These are phyloP conservation scores for Anneissia japonica DNA, from an alignment of 35 echinoderm and acorn worm species.

Conservation along the genomic window DNA sequence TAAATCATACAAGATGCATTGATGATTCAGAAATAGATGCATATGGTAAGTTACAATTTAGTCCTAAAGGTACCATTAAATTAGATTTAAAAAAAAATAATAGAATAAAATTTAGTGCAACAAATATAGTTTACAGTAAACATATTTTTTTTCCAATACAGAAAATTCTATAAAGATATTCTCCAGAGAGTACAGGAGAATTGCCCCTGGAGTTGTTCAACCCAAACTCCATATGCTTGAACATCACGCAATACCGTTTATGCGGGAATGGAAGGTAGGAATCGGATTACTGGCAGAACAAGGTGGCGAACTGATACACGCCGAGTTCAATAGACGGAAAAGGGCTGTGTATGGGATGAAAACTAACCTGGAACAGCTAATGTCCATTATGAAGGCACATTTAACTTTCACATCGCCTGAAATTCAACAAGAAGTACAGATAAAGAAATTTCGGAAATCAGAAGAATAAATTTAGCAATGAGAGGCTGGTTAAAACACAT, in stretches of 20 bases:
- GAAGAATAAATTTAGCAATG: not conserved
- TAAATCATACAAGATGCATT: not conserved
- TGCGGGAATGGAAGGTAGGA: not conserved
- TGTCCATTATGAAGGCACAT: conserved; percentile 11
- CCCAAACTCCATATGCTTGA: not conserved
- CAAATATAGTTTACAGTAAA: not conserved
- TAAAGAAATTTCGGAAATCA: not conserved
- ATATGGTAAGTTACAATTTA: not conserved
- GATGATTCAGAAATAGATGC: conserved; percentile 3
- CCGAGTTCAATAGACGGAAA: conserved; percentile 19
- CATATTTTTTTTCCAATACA: not conserved
- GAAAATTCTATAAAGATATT: not conserved
- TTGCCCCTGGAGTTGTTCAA: not conserved
- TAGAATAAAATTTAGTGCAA: not conserved
- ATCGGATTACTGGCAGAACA: not conserved
- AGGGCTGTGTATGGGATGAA: conserved; percentile 11
- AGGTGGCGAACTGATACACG: not conserved
- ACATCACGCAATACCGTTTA: not conserved
- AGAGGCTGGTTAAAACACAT: no score
- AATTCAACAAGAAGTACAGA: not conserved
- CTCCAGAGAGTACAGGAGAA: not conserved
- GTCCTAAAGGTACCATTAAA: not conserved
- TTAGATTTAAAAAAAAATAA: not conserved
- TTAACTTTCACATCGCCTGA: not conserved
- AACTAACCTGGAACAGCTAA: conserved; percentile 6